A percentile compares a stretch with the other conserved stretches of the same genome.
Evolutionary conservation across 2,888 invertebrate species (phyloP).

Genomic region (Oegoconia quadripuncta): DNA sequence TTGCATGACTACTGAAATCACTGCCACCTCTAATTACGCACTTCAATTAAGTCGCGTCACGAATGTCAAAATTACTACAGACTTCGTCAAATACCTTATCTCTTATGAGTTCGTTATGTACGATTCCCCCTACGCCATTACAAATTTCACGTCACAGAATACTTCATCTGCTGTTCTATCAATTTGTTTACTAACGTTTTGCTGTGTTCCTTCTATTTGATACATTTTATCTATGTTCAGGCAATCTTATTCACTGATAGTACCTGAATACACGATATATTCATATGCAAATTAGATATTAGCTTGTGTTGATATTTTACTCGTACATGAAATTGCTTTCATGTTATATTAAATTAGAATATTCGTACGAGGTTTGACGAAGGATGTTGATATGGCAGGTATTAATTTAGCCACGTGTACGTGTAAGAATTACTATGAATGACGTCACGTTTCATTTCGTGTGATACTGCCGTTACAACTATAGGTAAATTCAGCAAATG

Average conservation of each 20-base stretch:
- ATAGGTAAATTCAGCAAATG: conserved; percentile 2
- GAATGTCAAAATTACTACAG: conserved; percentile 39
- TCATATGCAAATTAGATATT: conserved; percentile 5
- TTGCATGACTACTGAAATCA: conserved; percentile 32
- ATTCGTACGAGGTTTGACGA: conserved; percentile 57
- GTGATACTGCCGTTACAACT: conserved; percentile 16
- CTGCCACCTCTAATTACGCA: conserved; percentile 31
- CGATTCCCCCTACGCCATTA: conserved; percentile 26
- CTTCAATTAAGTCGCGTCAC: conserved; percentile 39
- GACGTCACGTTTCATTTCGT: conserved; percentile 32
- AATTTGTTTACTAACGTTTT: neutral
- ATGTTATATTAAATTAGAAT: conserved; percentile 61
- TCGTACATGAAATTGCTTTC: conserved; percentile 65
- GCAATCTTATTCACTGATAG: neutral
- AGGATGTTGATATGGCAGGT: conserved; percentile 37
- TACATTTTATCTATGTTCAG: neutral
- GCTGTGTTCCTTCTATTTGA: neutral
- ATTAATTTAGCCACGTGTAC: conserved; percentile 35
- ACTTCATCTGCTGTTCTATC: neutral
- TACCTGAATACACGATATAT: neutral
- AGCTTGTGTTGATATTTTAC: conserved; percentile 48
- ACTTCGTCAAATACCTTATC: conserved; percentile 35
- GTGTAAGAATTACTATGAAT: conserved; percentile 29
- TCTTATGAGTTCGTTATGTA: conserved; percentile 30
- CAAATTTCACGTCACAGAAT: conserved; percentile 24